Evolutionary conservation across 2,888 invertebrate species (phyloP), one percentile per base, ranked within the genome.

Genomic region (Stenurella melanura): DNA sequence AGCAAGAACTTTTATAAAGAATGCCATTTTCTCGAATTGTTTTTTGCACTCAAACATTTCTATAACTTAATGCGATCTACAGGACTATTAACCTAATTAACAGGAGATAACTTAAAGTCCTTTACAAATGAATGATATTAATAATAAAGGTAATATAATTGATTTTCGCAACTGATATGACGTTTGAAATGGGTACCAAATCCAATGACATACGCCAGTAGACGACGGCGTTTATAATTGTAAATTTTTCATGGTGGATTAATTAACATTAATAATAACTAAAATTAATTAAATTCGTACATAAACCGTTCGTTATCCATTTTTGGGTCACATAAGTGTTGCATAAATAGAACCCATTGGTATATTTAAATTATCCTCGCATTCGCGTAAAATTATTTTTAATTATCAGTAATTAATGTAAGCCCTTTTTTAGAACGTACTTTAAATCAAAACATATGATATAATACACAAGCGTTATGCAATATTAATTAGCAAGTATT

Each of bases 351-450:
- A 12, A 12, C 42, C 15, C 12, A 15, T 15, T 50, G 0, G 50
- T n/a, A 50, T 50, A 50, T 50, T 50, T 50, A n/a, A 50, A 50
- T 50, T 50, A 15, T 50, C 50, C 50, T 50, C 0, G 6, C 50
- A 15, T n/a, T n/a, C n/a, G 15, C 12, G 15, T 42, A 50, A 15
- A 50, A 50, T 50, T 50, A 50, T 50, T n/a, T 50, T 50, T 50
- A 50, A 50, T 50, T 50, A 50, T 42, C 50, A 38, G 17, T 38
- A 63, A 64, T 34, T 63, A 17, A 30, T 54, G 56, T 68, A 12
- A 19, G 38, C 60, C 60, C 60, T 70, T 70, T 70, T 70, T 42
- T 60, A 70, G 60, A 18, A 70, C 21, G 34, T 34, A 67, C 17
- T 21, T 18, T 19, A 26, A 38, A 64, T 42, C 19, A 30, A 26